phyloP scores from a whole-genome alignment of 2,113 vertebrate species.

The Corynorhinus townsendii region DNA sequence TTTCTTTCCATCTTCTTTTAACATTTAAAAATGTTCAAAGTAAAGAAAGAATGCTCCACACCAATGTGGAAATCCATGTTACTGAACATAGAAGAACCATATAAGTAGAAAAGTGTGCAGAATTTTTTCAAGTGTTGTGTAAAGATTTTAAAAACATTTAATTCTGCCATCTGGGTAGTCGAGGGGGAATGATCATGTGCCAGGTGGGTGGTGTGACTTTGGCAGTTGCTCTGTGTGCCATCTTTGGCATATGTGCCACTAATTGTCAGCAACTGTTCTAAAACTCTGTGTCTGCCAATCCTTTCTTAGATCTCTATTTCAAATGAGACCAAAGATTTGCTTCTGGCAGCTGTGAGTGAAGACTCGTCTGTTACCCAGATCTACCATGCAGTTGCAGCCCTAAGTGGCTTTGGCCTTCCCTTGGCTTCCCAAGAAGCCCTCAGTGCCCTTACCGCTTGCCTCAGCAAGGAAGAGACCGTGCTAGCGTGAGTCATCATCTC shows the following conservation, averaged over 20 bases:
- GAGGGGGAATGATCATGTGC: no score
- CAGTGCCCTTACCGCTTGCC: conserved; percentile 87
- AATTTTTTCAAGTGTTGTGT: background rate
- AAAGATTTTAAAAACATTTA: background rate
- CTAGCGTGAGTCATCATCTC: conserved; percentile 86
- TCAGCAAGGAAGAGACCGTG: conserved; percentile 95
- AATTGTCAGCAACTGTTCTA: background rate
- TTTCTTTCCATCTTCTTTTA: conserved; percentile 4
- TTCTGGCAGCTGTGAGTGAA: conserved; percentile 93
- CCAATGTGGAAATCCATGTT: background rate
- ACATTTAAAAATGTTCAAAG: conserved; percentile 11
- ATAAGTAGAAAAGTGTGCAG: background rate
- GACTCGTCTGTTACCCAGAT: conserved; percentile 94
- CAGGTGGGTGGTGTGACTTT: background rate
- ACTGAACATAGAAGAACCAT: background rate
- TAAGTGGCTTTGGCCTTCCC: conserved; percentile 91
- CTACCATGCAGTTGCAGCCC: conserved; percentile 90
- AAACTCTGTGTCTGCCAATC: conserved; percentile 4
- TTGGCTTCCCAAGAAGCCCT: conserved; percentile 94
- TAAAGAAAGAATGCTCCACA: background rate
- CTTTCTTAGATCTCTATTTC: conserved; percentile 88
- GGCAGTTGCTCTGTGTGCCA: background rate
- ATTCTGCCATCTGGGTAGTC: background rate
- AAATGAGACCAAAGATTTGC: conserved; percentile 95
- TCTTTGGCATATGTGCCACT: background rate